A percentile compares a stretch with the other conserved stretches of the same genome.
Evolutionary conservation across 2,888 invertebrate species (phyloP).

Genomic region (Nebria salina): DNA sequence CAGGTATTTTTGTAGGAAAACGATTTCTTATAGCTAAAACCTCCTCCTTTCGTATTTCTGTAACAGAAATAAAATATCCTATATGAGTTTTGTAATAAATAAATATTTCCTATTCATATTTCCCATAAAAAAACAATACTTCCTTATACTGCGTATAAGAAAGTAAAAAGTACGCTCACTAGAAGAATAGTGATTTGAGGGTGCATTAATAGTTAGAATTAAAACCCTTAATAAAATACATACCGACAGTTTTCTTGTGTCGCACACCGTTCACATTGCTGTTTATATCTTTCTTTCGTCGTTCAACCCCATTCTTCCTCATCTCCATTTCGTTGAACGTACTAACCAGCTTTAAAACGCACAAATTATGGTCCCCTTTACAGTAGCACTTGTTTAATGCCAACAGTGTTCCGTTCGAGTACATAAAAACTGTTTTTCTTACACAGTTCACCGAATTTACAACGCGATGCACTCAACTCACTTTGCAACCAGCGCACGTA

Average conservation of each 20-base stretch:
- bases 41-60: conserved; percentile 78
- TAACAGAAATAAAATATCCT: conserved; percentile 54
- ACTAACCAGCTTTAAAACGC: conserved; percentile 47
- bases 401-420: conserved; percentile 44
- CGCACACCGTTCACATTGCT: conserved; percentile 52
- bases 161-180: not conserved
- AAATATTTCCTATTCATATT: not conserved
- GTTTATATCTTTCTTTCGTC: conserved; percentile 53
- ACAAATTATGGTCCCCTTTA: conserved; percentile 48
- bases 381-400: conserved; percentile 46
- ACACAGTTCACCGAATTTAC: not conserved
- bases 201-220: not conserved
- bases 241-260: conserved; percentile 54
- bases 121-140: no score
- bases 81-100: conserved; percentile 10
- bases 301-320: conserved; percentile 47
- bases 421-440: conserved; percentile 46
- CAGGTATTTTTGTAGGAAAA: conserved; percentile 84
- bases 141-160: no score
- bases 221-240: conserved; percentile 39
- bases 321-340: conserved; percentile 48
- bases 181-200: not conserved
- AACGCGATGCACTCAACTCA: not conserved
- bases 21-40: conserved; percentile 79
- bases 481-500: not conserved